Percentiles rank a stretch among this genome's conserved stretches.
Evolutionary conservation across 1,140 invertebrate species (phyloP).

Genomic region (Heliconius hermathena): DNA sequence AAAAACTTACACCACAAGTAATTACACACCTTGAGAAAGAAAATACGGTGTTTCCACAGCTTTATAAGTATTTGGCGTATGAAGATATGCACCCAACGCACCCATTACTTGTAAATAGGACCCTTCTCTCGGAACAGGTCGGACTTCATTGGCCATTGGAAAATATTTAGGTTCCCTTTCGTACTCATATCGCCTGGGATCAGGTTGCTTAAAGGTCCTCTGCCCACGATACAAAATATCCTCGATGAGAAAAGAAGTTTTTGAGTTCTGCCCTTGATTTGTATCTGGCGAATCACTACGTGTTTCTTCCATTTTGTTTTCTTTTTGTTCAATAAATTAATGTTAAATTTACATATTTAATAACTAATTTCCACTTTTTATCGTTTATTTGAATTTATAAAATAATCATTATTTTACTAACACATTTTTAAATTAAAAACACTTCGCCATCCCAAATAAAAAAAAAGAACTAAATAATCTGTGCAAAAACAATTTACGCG

Average conservation of each 20-base stretch:
- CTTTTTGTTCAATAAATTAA: neutral
- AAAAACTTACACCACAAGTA: neutral
- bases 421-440: neutral
- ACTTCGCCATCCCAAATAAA: neutral
- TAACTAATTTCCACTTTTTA: neutral
- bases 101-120: constrained; percentile 85
- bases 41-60: constrained; percentile 85
- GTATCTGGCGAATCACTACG: constrained; percentile 62
- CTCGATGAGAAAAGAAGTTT: constrained; percentile 90
- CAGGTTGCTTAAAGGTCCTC: constrained; percentile 55
- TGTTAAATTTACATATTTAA: constrained; percentile 15
- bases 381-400: neutral
- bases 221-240: constrained; percentile 87
- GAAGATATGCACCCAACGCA: constrained; percentile 83
- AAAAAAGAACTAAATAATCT: constrained; percentile 13
- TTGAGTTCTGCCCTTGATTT: constrained; percentile 63
- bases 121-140: constrained; percentile 78
- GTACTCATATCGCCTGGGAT: constrained; percentile 60
- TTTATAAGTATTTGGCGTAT: constrained; percentile 84
- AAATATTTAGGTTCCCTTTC: constrained; percentile 66
- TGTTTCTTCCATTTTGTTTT: constrained; percentile 64
- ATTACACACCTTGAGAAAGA: constrained; percentile 83
- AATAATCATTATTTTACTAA: neutral
- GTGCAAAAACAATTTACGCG: neutral
- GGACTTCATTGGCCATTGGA: constrained; percentile 68